phyloP scores from a whole-genome alignment of 2,888 invertebrate genomes.

The Cordilura impudica region DNA sequence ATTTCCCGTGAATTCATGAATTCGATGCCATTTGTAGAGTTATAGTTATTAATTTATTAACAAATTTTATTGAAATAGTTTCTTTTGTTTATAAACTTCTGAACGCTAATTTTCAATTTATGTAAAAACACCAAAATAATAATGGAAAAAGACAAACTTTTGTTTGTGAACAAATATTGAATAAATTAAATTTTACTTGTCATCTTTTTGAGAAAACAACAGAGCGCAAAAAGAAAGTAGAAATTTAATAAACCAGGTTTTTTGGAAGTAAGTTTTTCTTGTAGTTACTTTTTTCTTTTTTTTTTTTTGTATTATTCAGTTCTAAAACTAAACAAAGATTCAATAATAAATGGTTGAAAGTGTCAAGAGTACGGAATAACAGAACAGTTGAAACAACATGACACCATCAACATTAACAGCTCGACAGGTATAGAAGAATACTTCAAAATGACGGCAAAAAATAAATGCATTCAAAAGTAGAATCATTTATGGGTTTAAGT shows the following conservation, averaged over 20 bases:
- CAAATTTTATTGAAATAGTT: too few species aligned
- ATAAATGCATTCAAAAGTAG: too few species aligned
- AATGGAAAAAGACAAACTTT: too few species aligned
- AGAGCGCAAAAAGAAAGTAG: neutral
- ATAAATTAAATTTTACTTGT: conserved; percentile 30
- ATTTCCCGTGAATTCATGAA: too few species aligned
- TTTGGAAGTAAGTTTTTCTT: neutral
- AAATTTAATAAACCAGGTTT: conserved; percentile 15
- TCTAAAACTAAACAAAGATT: conserved; percentile 7
- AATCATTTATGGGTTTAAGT: too few species aligned
- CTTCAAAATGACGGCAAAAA: too few species aligned
- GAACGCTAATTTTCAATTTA: too few species aligned
- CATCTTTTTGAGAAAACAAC: neutral
- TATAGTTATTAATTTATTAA: too few species aligned
- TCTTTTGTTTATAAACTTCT: too few species aligned
- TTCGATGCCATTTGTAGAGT: too few species aligned
- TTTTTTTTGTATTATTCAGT: too few species aligned
- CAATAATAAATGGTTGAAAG: conserved; percentile 34
- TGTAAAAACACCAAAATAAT: too few species aligned
- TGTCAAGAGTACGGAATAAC: conserved; percentile 20
- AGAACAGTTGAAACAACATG: conserved; percentile 30
- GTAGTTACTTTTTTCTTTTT: neutral
- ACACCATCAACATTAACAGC: conserved; percentile 15
- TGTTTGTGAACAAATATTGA: conserved; percentile 8
- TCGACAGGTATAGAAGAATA: neutral